Evolutionary conservation across 1,140 invertebrate genomes (phyloP).

Genomic region (Rhynchophorus ferrugineus): DNA sequence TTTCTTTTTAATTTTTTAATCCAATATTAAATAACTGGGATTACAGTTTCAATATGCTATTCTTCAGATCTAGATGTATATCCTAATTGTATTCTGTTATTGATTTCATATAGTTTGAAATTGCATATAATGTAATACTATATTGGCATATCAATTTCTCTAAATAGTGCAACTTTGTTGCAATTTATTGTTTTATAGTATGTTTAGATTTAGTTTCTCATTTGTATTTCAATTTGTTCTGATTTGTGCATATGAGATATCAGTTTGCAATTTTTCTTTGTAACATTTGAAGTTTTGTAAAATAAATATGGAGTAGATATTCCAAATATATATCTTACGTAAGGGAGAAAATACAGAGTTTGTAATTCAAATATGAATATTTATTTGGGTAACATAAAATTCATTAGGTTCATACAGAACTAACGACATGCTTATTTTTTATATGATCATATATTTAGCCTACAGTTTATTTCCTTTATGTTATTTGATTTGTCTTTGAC

Average conservation of each 20-base stretch:
- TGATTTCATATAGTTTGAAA: constrained; percentile 10
- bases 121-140: constrained; percentile 6
- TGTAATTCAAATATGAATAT: no score
- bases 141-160: constrained; percentile 7
- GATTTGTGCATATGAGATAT: neutral
- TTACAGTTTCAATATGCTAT: neutral
- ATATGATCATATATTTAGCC: no score
- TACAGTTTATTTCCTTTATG: no score
- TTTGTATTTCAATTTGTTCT: neutral
- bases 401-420: no score
- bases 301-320: no score
- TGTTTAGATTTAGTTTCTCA: constrained; percentile 8
- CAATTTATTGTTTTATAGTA: constrained; percentile 3
- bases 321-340: neutral
- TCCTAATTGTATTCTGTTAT: constrained; percentile 1
- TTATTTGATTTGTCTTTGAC: no score
- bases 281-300: neutral
- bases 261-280: neutral
- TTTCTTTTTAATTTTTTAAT: neutral
- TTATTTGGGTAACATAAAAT: no score
- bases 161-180: constrained; percentile 13
- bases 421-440: no score
- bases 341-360: neutral
- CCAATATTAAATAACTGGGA: no score
- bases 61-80: neutral